These are phyloP conservation scores for Ephialtes manifestator DNA, from an alignment of 2,888 invertebrate genomes.

Conservation along the genomic window DNA sequence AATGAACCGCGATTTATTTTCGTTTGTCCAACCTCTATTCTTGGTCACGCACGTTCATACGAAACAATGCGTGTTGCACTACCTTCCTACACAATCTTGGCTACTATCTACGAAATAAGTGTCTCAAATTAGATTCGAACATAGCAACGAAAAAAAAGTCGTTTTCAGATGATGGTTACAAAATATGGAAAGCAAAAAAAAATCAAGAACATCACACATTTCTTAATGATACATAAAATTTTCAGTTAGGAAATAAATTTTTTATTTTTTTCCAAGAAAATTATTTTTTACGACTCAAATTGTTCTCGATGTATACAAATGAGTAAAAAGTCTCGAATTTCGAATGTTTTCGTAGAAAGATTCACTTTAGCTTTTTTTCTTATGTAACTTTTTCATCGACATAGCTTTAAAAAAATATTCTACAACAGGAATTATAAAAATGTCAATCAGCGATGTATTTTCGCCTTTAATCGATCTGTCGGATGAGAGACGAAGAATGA, in stretches of 20 bases:
- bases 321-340: neutral
- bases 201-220: too few species aligned
- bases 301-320: constrained; percentile 1
- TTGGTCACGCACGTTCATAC: neutral
- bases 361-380: neutral
- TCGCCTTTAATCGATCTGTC: too few species aligned
- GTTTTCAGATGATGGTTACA: neutral
- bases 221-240: too few species aligned
- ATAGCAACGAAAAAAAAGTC: neutral
- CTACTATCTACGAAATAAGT: neutral
- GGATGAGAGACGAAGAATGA: too few species aligned
- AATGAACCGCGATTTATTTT: constrained; percentile 36
- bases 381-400: too few species aligned
- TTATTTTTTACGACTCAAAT: neutral
- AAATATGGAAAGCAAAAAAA: too few species aligned
- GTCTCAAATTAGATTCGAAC: constrained; percentile 22
- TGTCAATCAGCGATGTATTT: too few species aligned
- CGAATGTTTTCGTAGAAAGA: neutral
- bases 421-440: too few species aligned
- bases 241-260: too few species aligned
- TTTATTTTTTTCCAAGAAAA: too few species aligned
- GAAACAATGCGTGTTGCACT: neutral
- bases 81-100: constrained; percentile 1
- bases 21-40: constrained; percentile 23
- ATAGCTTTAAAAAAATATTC: too few species aligned